phyloP scores from a whole-genome alignment of 1,140 invertebrate species.

The Vanessa atalanta region DNA sequence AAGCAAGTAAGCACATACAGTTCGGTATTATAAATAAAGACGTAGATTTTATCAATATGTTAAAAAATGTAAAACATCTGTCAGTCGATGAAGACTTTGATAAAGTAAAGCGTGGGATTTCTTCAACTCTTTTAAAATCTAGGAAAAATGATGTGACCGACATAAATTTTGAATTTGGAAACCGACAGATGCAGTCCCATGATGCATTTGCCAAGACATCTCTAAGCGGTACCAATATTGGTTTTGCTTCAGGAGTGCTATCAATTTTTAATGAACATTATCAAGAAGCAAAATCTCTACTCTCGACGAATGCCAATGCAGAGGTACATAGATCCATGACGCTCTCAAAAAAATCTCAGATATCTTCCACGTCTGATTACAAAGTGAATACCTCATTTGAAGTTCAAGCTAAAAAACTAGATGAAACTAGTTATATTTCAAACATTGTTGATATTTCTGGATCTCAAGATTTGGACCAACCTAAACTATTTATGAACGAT shows the following conservation, averaged over 20 bases:
- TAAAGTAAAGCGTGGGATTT: too few relatives aligned
- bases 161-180: constrained; percentile 47
- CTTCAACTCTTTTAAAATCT: too few relatives aligned
- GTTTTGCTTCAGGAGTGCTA: constrained; percentile 57
- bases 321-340: constrained; percentile 45
- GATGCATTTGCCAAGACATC: constrained; percentile 68
- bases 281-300: constrained; percentile 57
- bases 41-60: neutral
- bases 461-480: too few relatives aligned
- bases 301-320: constrained; percentile 62
- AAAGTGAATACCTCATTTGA: neutral
- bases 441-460: too few relatives aligned
- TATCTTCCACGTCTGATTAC: constrained; percentile 25
- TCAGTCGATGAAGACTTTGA: too few relatives aligned
- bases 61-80: neutral
- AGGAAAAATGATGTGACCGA: constrained; percentile 7
- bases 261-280: constrained; percentile 65
- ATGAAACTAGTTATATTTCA: too few relatives aligned
- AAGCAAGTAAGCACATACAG: neutral
- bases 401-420: neutral
- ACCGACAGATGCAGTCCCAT: constrained; percentile 65
- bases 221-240: constrained; percentile 64
- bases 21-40: neutral
- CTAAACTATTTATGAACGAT: too few relatives aligned
- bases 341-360: neutral